Evolutionary conservation across 2,797 vertebrate species (phyloP).

Genomic region (Notoglanidium macrostoma): DNA sequence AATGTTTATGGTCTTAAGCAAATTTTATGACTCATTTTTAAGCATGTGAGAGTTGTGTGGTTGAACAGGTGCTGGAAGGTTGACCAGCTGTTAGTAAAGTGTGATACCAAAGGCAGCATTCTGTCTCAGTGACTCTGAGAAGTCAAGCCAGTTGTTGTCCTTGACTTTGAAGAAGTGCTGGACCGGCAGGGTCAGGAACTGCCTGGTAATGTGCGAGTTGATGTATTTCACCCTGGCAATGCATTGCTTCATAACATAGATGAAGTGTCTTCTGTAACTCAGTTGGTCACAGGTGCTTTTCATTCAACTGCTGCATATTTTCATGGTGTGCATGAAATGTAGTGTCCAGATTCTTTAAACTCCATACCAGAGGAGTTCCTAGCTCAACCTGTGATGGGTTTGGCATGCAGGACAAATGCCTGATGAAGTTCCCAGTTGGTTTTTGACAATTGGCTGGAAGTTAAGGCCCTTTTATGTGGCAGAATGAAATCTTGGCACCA

Average conservation of each 20-base stretch:
- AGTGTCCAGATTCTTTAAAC: neutral
- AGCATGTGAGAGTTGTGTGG: constrained; percentile 2
- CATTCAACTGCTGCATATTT: neutral
- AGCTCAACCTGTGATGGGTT: neutral
- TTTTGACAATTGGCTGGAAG: neutral
- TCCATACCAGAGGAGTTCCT: neutral
- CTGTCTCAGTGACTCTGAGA: neutral
- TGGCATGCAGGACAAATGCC: neutral
- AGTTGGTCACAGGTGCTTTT: neutral
- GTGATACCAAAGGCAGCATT: constrained; percentile 7
- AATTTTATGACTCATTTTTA: constrained; percentile 24
- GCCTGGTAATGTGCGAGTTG: neutral
- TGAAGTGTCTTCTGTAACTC: neutral
- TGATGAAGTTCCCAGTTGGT: neutral
- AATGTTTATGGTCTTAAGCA: neutral
- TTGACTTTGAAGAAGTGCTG: neutral
- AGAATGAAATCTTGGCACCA: neutral
- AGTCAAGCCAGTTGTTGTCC: neutral
- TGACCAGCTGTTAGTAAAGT: neutral
- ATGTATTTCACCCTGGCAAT: neutral
- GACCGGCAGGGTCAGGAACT: neutral
- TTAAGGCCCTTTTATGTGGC: neutral
- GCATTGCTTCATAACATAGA: neutral
- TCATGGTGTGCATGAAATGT: neutral
- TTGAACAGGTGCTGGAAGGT: neutral